Evolutionary conservation across 2,888 invertebrate species (phyloP).

Genomic region (Ypsolopha sequella): DNA sequence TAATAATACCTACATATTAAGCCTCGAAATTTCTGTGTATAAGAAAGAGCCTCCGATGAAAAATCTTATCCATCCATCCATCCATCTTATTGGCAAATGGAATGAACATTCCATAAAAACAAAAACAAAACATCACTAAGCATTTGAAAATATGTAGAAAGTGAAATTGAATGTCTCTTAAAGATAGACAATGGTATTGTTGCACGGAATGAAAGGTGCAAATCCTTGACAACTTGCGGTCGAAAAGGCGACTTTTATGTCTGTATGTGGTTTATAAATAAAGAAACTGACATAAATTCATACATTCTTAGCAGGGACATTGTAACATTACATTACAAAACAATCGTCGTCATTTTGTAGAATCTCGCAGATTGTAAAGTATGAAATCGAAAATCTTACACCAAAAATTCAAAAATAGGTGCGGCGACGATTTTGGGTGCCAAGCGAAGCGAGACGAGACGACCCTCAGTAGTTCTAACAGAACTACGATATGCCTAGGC

Average conservation of each 20-base stretch:
- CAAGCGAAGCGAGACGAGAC: too few species aligned
- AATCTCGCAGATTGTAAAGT: too few species aligned
- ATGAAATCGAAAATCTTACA: too few species aligned
- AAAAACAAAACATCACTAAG: background rate
- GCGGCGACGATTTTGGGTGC: too few species aligned
- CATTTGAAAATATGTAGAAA: constrained; percentile 15
- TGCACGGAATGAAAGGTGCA: constrained; percentile 37
- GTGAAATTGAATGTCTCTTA: constrained; percentile 36
- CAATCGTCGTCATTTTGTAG: background rate
- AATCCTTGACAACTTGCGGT: constrained; percentile 27
- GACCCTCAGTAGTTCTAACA: too few species aligned
- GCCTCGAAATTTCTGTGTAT: too few species aligned
- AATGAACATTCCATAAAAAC: background rate
- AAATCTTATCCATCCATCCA: too few species aligned
- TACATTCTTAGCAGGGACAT: background rate
- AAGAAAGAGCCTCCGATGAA: too few species aligned
- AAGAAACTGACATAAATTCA: background rate
- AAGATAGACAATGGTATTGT: constrained; percentile 44
- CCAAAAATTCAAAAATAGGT: too few species aligned
- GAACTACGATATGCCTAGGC: too few species aligned
- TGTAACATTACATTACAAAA: background rate
- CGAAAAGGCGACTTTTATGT: constrained; percentile 31
- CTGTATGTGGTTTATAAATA: constrained; percentile 32
- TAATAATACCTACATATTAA: too few species aligned
- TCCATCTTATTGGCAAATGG: background rate